These are phyloP conservation scores for Bombus vancouverensis DNA, from an alignment of 1,140 invertebrate genomes.

Conservation along the genomic window DNA sequence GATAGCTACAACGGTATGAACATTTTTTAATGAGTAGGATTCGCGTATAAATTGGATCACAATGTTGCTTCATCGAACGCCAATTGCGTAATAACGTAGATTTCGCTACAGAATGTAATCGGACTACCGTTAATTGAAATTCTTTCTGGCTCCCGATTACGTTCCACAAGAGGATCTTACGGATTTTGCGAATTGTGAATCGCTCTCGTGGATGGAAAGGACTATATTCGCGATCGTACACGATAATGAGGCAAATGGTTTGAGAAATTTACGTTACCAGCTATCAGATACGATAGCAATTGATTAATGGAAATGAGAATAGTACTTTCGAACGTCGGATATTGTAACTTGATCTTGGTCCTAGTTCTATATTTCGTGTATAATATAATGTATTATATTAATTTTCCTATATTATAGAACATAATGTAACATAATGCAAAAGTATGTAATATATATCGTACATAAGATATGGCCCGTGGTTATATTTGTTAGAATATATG, in stretches of 20 bases:
- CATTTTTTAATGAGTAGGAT: not conserved
- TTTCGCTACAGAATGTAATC: not conserved
- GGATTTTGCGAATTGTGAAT: not conserved
- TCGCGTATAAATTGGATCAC: no score
- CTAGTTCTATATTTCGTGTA: no score
- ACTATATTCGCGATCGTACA: not conserved
- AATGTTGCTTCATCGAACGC: not conserved
- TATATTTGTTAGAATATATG: no score
- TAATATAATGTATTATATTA: no score
- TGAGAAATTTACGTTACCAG: constrained; percentile 11
- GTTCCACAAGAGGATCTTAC: not conserved
- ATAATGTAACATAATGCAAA: no score
- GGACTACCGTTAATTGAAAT: constrained; percentile 13
- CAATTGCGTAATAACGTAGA: not conserved
- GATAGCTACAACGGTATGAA: not conserved
- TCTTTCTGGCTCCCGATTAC: constrained; percentile 4
- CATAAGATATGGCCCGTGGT: no score
- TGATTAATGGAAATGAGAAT: constrained; percentile 10
- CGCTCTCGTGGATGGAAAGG: not conserved
- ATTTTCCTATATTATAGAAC: no score
- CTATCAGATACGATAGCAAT: not conserved
- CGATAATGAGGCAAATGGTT: constrained; percentile 9
- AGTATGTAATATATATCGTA: no score
- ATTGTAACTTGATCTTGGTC: no score
- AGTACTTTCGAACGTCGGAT: not conserved